Evolutionary conservation across 2,888 invertebrate species (phyloP).

Genomic region (Epirrhoe alternata): DNA sequence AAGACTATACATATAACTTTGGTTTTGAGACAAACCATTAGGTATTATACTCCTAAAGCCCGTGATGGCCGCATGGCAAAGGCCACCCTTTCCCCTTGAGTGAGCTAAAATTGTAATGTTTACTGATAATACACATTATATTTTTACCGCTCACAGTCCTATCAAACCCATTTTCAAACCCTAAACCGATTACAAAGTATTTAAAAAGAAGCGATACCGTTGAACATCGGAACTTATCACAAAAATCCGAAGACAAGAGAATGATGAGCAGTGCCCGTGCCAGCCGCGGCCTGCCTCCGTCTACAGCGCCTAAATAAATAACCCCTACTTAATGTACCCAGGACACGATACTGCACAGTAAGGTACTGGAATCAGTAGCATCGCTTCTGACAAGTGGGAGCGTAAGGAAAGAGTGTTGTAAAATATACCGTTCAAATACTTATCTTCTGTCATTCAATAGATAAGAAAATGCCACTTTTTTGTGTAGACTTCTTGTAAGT

Average conservation of each 20-base stretch:
- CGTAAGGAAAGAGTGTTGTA: not conserved
- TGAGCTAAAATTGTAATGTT: no score
- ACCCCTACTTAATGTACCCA: conserved; percentile 75
- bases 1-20: no score
- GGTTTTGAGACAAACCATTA: no score
- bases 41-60: no score
- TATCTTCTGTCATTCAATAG: not conserved
- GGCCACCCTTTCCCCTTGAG: no score
- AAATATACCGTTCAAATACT: not conserved
- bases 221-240: conserved; percentile 34
- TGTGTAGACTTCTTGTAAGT: no score
- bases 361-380: conserved; percentile 1
- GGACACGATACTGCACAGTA: conserved; percentile 62
- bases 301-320: conserved; percentile 78
- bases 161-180: not conserved
- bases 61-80: no score
- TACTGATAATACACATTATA: not conserved
- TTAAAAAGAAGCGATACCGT: conserved; percentile 25
- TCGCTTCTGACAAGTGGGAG: not conserved
- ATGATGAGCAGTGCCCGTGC: conserved; percentile 53
- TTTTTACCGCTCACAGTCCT: not conserved
- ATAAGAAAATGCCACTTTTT: no score
- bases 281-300: conserved; percentile 60
- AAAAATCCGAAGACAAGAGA: conserved; percentile 51
- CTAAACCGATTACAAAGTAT: conserved; percentile 21